Base-by-base conservation (phyloP, 2,888 invertebrate genomes). In the Parelbella ahira region DNA sequence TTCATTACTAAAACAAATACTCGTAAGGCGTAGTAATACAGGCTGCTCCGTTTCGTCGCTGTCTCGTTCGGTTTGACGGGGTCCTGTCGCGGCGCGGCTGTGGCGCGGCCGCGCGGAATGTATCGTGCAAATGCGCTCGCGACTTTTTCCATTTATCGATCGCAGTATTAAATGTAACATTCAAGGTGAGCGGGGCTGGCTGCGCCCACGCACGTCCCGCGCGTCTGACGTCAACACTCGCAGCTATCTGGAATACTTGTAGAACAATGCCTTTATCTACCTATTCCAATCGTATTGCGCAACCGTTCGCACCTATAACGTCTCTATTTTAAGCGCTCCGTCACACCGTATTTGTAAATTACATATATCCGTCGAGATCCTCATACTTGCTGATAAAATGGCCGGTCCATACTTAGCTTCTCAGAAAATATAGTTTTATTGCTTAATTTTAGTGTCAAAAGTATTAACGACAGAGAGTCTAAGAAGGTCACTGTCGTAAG, bases 1-100 rank as follows among this genome's bases (percentile, higher is more conserved):
- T 87, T 86, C 83, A 86, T 87, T 87, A 87, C 87, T 86, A 87
- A 87, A 87, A 87, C 86, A 86, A 87, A 87, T 84, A 86, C 76
- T 76, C 80, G 83, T 81, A 76, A 64, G 65, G 58, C 77, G 80
- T 84, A 84, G 86, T 84, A 82, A 68, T 75, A 84, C 82, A 87
- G 86, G 84, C 59, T 86, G 84, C 56, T 77, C 63, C 67, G 44
- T 54, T 63, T 63, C 49, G 39, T 34, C 24, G 13, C 34, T 10
- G 29, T 20, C 11, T 18, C 33, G 19, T 33, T 9, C 4, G 3
- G 4, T 15, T 9, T 29, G 29, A 28, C 27, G 27, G 8, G 29
- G 9, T 29, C 29, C 29, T 9, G 29, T 2, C 4, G 13, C 18
- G 15, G 15, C 4, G 15, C 15, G 3, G 15, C 15, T 13, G 4